These are phyloP conservation scores for Rhinichthys osculus DNA, from an alignment of 2,797 vertebrate genomes.

Conservation along the genomic window DNA sequence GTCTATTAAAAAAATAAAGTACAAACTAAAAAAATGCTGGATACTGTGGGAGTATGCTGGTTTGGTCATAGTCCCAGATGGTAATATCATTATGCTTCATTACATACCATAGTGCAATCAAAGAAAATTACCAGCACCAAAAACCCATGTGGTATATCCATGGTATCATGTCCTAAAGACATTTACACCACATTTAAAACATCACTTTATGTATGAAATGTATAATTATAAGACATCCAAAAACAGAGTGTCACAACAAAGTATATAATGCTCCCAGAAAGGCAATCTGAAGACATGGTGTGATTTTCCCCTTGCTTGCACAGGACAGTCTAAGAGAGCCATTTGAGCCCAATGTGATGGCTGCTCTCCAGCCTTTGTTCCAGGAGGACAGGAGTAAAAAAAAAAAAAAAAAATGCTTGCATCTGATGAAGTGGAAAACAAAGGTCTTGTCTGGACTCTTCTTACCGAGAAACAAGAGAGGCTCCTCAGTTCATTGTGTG, in stretches of 20 bases:
- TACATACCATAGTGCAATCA: background rate
- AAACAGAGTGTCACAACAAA: conserved; percentile 3
- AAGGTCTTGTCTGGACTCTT: conserved; percentile 63
- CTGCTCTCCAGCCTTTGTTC: conserved; percentile 56
- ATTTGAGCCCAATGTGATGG: conserved; percentile 53
- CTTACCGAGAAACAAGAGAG: conserved; percentile 65
- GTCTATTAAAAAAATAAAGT: background rate
- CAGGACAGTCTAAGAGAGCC: conserved; percentile 43
- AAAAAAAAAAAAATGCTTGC: conserved; percentile 47
- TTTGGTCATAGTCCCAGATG: background rate
- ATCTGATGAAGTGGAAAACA: conserved; percentile 66
- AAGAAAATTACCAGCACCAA: background rate
- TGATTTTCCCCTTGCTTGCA: conserved; percentile 49
- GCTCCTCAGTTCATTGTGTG: conserved; percentile 59
- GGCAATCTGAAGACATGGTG: conserved; percentile 36
- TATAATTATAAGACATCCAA: background rate
- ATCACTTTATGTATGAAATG: background rate
- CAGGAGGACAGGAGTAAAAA: conserved; percentile 45
- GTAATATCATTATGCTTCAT: too few relatives aligned
- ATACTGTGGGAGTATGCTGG: too few relatives aligned
- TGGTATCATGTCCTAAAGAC: background rate
- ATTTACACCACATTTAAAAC: background rate
- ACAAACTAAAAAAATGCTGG: too few relatives aligned
- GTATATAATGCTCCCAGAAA: conserved; percentile 23
- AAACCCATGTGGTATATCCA: background rate